Conservation (phyloP, 2,797 vertebrate genomes). For the Sciurus carolinensis region DNA sequence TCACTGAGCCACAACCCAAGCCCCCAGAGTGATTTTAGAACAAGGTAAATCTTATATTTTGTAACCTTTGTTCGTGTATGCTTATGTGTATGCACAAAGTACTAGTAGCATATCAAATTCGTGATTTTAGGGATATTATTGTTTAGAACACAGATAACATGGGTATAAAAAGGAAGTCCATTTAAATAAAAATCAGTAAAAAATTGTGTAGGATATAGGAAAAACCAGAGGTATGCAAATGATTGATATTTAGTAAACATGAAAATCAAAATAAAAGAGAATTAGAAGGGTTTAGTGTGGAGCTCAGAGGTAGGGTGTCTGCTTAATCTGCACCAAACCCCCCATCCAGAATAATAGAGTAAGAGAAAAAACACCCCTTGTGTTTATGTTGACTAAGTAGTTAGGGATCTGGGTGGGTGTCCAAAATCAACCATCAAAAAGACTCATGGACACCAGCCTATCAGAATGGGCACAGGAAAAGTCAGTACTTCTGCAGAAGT, state of each 20-base stretch:
- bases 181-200: conserved; percentile 36
- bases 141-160: background rate
- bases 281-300: background rate
- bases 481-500: background rate
- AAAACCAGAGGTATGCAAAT: background rate
- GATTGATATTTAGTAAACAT: conserved; percentile 37
- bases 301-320: background rate
- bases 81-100: background rate
- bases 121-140: background rate
- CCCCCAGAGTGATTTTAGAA: background rate
- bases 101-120: background rate
- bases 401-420: background rate
- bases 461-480: background rate
- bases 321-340: background rate
- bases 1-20: too few species aligned
- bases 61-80: background rate
- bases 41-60: background rate
- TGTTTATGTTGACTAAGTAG: background rate
- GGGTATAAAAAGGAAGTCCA: background rate
- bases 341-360: background rate
- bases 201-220: background rate
- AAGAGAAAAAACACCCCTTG: background rate
- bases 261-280: background rate
- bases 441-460: background rate
- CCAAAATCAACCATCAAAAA: background rate